Base-by-base conservation (phyloP, 2,888 invertebrate species). In the Apodemia duryi region DNA sequence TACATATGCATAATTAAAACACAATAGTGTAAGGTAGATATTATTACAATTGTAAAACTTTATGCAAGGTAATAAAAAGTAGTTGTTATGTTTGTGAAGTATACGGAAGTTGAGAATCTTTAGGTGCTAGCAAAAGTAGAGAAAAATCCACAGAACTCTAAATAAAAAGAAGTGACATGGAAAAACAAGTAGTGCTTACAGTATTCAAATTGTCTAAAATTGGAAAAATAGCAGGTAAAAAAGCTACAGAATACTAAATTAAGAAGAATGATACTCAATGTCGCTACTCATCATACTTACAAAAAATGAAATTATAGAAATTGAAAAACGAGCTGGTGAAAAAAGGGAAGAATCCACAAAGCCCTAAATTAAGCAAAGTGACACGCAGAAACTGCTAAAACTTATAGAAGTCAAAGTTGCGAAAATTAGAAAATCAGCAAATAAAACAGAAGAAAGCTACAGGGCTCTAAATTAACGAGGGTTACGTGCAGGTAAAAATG, bases 81-180 rank as follows among this genome's bases (percentile, higher is more conserved):
- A 60, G 35, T n/a, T 13, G 57, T 60, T 13, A 35, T 35, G 57
- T 60, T 35, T 13, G 57, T 35, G 35, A 60, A 60, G 57, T 60
- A 35, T 32, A 35, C 35, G 13, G 57, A 60, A 60, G 57, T 60
- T 2, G 35, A 13, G 35, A 32, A 35, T 35, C 57, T 60, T n/a
- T 60, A 35, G 21, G 35, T 60, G 57, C 57, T 60, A 60, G 35
- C 35, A 13, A 57, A 32, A 60, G 57, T 60, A 35, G n/a, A n/a
- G 35, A 35, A 32, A 32, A 13, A n/a, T 7, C 63, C 63, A 65
- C 60, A 68, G 64, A 57, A 62, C 35, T 54, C 38, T 62, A 69
- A 61, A 64, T 54, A 63, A 65, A 52, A n/a, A 62, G 64, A 65
- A 63, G 43, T 43, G 43, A 11, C 43, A 43, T 38, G 9, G 9